phyloP scores from a whole-genome alignment of 2,797 vertebrate species.

The Hybognathus amarus region DNA sequence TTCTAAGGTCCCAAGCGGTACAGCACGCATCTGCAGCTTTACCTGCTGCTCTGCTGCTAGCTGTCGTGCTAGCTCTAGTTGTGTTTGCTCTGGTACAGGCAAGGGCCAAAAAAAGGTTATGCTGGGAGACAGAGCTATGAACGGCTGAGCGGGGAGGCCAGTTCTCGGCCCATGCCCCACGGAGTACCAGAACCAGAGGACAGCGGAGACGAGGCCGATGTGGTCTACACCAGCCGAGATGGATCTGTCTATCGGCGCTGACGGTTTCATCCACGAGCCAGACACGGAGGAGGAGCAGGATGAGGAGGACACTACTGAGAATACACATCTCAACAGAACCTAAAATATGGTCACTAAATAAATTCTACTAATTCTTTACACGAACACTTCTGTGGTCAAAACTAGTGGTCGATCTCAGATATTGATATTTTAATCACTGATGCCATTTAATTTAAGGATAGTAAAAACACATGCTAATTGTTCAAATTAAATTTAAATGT shows the following conservation, averaged over 20 bases:
- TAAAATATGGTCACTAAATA: constrained; percentile 54
- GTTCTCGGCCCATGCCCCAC: constrained; percentile 70
- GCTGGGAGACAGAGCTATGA: constrained; percentile 83
- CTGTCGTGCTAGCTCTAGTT: constrained; percentile 60
- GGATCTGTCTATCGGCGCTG: constrained; percentile 75
- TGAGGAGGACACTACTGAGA: constrained; percentile 67
- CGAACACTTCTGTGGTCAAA: background rate
- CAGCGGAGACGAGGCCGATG: constrained; percentile 80
- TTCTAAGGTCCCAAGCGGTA: constrained; percentile 57
- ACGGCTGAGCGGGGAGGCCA: constrained; percentile 74
- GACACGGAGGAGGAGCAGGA: constrained; percentile 63
- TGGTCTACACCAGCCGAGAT: constrained; percentile 80
- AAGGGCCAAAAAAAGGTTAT: constrained; percentile 74
- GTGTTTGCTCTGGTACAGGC: constrained; percentile 73
- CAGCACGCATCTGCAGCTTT: constrained; percentile 70
- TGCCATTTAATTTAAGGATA: background rate
- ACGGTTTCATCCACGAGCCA: constrained; percentile 74
- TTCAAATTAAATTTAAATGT: background rate
- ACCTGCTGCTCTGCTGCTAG: constrained; percentile 70
- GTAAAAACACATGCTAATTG: background rate
- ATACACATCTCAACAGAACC: constrained; percentile 64
- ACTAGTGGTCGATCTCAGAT: background rate
- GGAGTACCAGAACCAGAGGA: constrained; percentile 73
- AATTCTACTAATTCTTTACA: constrained; percentile 16
- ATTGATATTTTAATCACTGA: background rate